Evolutionary conservation across 2,888 invertebrate species (phyloP), one percentile per base, ranked within the genome.

Genomic region (Drosophila kokeensis): DNA sequence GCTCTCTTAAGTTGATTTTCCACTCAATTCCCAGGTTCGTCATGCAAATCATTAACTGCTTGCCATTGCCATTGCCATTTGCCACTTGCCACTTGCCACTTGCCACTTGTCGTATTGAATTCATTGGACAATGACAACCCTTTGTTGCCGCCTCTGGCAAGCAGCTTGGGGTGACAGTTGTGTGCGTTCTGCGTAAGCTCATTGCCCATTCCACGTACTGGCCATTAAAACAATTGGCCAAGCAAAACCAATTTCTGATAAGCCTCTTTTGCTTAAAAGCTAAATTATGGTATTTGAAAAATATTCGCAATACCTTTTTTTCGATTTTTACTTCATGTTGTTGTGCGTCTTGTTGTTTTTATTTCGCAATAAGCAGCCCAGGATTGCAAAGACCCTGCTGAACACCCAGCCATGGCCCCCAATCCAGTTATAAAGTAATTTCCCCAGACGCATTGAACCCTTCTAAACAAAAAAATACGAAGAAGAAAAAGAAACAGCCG

Each of bases 201-300:
- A 71, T 81, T 76, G 67, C 73, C 59, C 71, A 67, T 69, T 70
- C 76, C 81, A 75, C 67, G 79, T 69, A 61, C 71, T 66, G 73
- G 74, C 89, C 76, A 86, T 86, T 86, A 86, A 87, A 87, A 89
- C 90, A 86, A 86, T 86, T 86, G 85, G 90, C 85, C 79, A 55
- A 76, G 87, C 85, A 79, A 87, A 87, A 89, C 89, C 85, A 86
- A 86, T 86, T 86, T 86, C 81, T 89, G 85, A 87, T 86, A 89
- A 89, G 85, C 85, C 85, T 85, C 88, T 87, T 85, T 89, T 87
- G 88, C 88, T 89, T 85, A 86, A 86, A 82, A 86, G 87, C 88
- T 88, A 86, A 86, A 86, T 86, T 86, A 89, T 89, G 82, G 82
- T 73, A 87, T 85, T 85, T 85, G 80, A 77, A 82, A 79, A 68